Evolutionary conservation across 1,140 invertebrate species (phyloP).

Genomic region (Parasteatoda tepidariorum): DNA sequence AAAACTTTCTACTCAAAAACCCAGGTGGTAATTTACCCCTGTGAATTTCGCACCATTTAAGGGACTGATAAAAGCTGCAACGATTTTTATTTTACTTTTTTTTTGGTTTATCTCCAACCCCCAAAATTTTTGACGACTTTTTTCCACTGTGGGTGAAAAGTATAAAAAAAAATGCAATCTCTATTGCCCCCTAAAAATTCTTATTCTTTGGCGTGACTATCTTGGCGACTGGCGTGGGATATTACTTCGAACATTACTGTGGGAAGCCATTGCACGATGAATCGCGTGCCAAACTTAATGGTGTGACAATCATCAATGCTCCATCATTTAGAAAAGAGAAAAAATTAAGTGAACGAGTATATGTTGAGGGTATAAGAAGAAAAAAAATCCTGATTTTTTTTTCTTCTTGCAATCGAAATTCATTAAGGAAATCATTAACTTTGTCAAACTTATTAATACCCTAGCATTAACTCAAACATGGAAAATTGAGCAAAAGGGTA

Average conservation of each 20-base stretch:
- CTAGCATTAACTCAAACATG: not conserved
- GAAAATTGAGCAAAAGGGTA: too few relatives aligned
- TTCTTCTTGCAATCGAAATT: too few relatives aligned
- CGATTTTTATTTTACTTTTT: not conserved
- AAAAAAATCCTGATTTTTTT: not conserved
- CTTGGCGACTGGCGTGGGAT: not conserved
- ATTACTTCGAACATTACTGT: too few relatives aligned
- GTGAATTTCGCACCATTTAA: not conserved
- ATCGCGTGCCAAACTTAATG: not conserved
- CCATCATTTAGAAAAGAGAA: too few relatives aligned
- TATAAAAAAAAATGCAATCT: not conserved
- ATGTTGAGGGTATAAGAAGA: not conserved
- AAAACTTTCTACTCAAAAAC: not conserved
- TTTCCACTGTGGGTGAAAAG: not conserved
- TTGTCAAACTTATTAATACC: not conserved
- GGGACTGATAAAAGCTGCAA: not conserved
- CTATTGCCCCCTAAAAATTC: not conserved
- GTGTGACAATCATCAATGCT: not conserved
- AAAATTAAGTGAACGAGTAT: too few relatives aligned
- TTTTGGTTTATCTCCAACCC: not conserved
- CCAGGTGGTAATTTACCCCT: conserved; percentile 8
- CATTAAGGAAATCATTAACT: not conserved
- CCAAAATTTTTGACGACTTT: not conserved
- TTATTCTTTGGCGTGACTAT: not conserved
- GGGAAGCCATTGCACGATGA: too few relatives aligned